These are phyloP conservation scores for Plumapathes pennacea DNA, from an alignment of 92 coral and sea anemone species.

Conservation along the genomic window DNA sequence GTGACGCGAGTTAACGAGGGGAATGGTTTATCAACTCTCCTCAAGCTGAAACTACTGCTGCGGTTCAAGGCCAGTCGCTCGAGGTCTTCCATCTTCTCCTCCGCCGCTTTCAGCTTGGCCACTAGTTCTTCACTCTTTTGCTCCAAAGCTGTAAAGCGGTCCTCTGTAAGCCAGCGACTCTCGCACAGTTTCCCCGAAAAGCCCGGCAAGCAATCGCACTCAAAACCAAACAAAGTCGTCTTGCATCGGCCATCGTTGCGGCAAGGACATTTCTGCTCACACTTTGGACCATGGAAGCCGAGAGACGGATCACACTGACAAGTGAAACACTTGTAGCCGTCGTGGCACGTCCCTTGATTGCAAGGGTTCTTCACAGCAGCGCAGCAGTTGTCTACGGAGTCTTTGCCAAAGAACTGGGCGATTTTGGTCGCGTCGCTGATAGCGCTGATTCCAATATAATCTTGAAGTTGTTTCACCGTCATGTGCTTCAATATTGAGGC, in stretches of 20 bases:
- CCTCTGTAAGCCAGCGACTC: slow-evolving; percentile 43
- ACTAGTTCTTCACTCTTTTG: slow-evolving; percentile 8
- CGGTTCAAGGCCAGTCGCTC: too few relatives aligned
- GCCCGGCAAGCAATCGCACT: slow-evolving; percentile 57
- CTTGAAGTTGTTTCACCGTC: slow-evolving; percentile 44
- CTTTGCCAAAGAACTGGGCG: slow-evolving; percentile 37
- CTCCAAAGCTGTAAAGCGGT: slow-evolving; percentile 33
- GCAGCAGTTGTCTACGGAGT: slow-evolving; percentile 56
- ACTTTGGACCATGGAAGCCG: slow-evolving; percentile 56
- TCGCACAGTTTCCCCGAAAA: slow-evolving; percentile 49
- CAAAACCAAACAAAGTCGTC: slow-evolving; percentile 29
- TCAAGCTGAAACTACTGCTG: too few relatives aligned
- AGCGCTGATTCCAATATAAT: slow-evolving; percentile 48
- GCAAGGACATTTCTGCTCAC: slow-evolving; percentile 56
- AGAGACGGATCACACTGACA: slow-evolving; percentile 43
- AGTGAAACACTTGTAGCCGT: slow-evolving; percentile 56
- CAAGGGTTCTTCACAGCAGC: slow-evolving; percentile 19
- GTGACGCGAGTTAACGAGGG: slow-evolving; percentile 22
- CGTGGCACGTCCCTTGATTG: slow-evolving; percentile 55
- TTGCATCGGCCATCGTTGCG: slow-evolving; percentile 48
- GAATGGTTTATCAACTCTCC: slow-evolving; percentile 42
- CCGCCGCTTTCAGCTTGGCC: slow-evolving; percentile 14
- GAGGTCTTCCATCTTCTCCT: slow-evolving; percentile 14
- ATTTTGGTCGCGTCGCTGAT: slow-evolving; percentile 65
- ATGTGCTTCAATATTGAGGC: slow-evolving; percentile 18